Evolutionary conservation across 2,797 vertebrate species (phyloP), one percentile per base, ranked within the genome.

Genomic region (Etheostoma perlongum): DNA sequence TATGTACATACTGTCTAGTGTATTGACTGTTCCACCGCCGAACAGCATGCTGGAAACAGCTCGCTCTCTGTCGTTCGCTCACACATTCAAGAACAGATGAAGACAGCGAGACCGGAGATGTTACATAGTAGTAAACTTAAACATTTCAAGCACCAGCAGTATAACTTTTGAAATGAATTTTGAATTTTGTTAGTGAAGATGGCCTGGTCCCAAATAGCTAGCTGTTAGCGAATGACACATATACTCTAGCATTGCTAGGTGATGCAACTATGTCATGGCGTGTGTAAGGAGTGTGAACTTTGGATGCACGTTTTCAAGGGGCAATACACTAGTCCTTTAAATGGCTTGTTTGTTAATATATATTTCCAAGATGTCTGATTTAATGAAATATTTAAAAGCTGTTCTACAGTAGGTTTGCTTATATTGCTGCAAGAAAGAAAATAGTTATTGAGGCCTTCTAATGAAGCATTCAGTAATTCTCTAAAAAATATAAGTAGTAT

Each of bases 371-470:
- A 51, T 54, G 9, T 48, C 4, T 62, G 46, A 44, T 25, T 47
- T 30, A 25, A 52, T 51, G 11, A 48, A 58, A 57, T 18, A 13
- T 42, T 72, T 1, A 55, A 42, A 42, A 4, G 8, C 15, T 21
- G 40, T 14, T 66, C 14, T 55, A 1, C 36, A 40, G 36, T 40
- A 40, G 4, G 42, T 61, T 67, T 48, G 18, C 16, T 71, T 67
- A 47, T 42, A 9, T 52, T 63, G 5, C 51, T 51, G 16, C 21
- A 54, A 64, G 53, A 66, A 67, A 71, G 16, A 65, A 61, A 65
- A 19, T 21, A 4, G 18, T 64, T 67, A 2, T 69, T 51, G 3
- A n/a, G 18, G 21, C 18, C 33, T 25, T 44, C 27, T 76, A 18
- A 44, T 72, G 55, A 66, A 76, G 49, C 16, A 53, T 1, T 64